Evolutionary conservation across 2,888 invertebrate species (phyloP).

Genomic region (Rapana venosa): DNA sequence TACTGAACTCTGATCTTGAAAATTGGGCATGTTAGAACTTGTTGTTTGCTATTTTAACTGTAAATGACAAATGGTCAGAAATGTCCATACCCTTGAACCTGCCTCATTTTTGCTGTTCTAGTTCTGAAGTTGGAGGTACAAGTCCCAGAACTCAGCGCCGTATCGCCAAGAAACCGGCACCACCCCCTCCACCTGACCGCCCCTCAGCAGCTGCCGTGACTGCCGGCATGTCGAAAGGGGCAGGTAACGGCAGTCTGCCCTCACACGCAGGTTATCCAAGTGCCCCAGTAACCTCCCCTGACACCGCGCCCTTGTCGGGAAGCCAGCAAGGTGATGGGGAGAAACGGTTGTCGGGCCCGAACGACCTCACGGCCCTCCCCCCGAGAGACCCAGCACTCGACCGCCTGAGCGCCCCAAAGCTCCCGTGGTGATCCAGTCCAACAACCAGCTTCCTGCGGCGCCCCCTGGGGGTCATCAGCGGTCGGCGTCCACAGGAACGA

Average conservation of each 20-base stretch:
- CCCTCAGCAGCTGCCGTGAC: slow-evolving; percentile 68
- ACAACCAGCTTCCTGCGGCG: slow-evolving; percentile 26
- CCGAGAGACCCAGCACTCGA: slow-evolving; percentile 48
- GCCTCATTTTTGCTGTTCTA: slow-evolving; percentile 44
- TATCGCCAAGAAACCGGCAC: slow-evolving; percentile 67
- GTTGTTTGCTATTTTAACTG: background rate
- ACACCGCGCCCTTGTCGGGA: slow-evolving; percentile 47
- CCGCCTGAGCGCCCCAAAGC: slow-evolving; percentile 65
- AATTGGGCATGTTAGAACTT: background rate
- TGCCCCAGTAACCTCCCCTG: slow-evolving; percentile 51
- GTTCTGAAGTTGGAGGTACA: slow-evolving; percentile 51
- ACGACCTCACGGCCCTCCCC: slow-evolving; percentile 49
- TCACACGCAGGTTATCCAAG: slow-evolving; percentile 47
- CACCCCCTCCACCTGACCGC: slow-evolving; percentile 68
- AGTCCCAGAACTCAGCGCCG: slow-evolving; percentile 57
- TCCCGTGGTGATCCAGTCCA: slow-evolving; percentile 62
- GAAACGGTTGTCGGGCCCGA: slow-evolving; percentile 44
- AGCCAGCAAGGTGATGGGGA: slow-evolving; percentile 42
- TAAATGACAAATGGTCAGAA: too few relatives aligned
- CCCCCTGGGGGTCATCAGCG: slow-evolving; percentile 60
- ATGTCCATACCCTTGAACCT: background rate
- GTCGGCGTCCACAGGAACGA: slow-evolving; percentile 68
- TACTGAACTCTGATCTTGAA: too few relatives aligned
- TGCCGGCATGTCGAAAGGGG: slow-evolving; percentile 50
- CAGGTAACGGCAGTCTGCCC: slow-evolving; percentile 36